Evolutionary conservation across 1,140 invertebrate species (phyloP).

Genomic region (Macrobrachium rosenbergii): DNA sequence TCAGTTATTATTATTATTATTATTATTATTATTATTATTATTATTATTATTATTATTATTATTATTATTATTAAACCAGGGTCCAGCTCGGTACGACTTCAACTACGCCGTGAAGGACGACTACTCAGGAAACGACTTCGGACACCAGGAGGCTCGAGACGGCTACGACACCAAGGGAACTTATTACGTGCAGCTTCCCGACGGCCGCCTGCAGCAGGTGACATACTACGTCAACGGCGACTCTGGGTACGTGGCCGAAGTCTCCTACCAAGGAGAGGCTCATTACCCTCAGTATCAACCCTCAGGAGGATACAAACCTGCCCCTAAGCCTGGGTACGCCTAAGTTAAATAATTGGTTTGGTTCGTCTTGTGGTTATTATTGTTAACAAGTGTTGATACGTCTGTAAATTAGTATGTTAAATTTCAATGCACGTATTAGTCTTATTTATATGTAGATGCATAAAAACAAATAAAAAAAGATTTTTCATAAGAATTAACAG

Average conservation of each 20-base stretch:
- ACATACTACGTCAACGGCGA: conserved; percentile 35
- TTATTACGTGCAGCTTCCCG: conserved; percentile 42
- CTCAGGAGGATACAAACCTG: too few relatives aligned
- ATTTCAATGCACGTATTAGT: too few relatives aligned
- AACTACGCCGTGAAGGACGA: conserved; percentile 42
- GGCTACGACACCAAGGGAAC: conserved; percentile 40
- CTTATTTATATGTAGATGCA: too few relatives aligned
- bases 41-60: too few relatives aligned
- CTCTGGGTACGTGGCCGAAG: conserved; percentile 46
- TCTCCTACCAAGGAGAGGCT: conserved; percentile 31
- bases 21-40: too few relatives aligned
- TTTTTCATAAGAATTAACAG: too few relatives aligned
- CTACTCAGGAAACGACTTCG: conserved; percentile 40
- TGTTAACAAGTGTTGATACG: not conserved
- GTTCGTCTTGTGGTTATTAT: not conserved
- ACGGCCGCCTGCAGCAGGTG: conserved; percentile 40
- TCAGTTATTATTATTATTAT: too few relatives aligned
- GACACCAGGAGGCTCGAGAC: conserved; percentile 31
- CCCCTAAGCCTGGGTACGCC: too few relatives aligned
- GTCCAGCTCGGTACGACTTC: conserved; percentile 39
- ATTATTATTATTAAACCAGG: not conserved
- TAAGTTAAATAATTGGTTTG: not conserved
- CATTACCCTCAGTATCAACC: conserved; percentile 28
- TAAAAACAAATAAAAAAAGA: too few relatives aligned
- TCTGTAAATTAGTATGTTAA: too few relatives aligned